phyloP scores from a whole-genome alignment of 2,797 vertebrate genomes.

The Channa striata region DNA sequence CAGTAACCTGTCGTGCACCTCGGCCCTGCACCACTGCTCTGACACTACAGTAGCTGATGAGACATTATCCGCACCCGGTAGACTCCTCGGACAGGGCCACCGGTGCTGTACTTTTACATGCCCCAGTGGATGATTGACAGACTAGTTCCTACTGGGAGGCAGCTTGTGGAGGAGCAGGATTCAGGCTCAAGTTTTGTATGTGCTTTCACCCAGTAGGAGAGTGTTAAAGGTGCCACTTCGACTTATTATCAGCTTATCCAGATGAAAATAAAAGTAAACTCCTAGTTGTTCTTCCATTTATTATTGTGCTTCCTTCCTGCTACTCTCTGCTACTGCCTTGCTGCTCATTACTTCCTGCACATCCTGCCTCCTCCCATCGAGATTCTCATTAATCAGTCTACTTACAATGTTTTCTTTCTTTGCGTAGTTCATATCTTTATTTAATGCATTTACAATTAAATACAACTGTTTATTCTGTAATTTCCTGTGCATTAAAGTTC shows the following conservation, averaged over 20 bases:
- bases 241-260: slow-evolving; percentile 10
- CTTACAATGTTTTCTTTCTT: slow-evolving; percentile 25
- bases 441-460: slow-evolving; percentile 3
- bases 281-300: not conserved
- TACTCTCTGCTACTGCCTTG: slow-evolving; percentile 23
- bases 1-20: slow-evolving; percentile 35
- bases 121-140: slow-evolving; percentile 64
- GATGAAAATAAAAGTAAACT: not conserved
- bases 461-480: not conserved
- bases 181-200: not conserved
- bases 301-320: slow-evolving; percentile 6
- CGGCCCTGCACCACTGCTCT: slow-evolving; percentile 50
- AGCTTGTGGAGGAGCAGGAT: slow-evolving; percentile 18
- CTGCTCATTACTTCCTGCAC: slow-evolving; percentile 38
- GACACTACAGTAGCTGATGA: slow-evolving; percentile 60
- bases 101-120: slow-evolving; percentile 54
- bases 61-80: slow-evolving; percentile 62
- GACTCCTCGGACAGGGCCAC: slow-evolving; percentile 47
- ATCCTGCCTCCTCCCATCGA: slow-evolving; percentile 15
- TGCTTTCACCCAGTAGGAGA: slow-evolving; percentile 7
- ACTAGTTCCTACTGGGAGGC: slow-evolving; percentile 44
- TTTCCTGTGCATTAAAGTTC: not conserved
- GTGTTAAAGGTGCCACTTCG: slow-evolving; percentile 7
- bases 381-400: slow-evolving; percentile 34
- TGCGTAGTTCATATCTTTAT: slow-evolving; percentile 7